These are phyloP conservation scores for Microdon myrmicae DNA, from an alignment of 2,888 invertebrate genomes.

Conservation along the genomic window DNA sequence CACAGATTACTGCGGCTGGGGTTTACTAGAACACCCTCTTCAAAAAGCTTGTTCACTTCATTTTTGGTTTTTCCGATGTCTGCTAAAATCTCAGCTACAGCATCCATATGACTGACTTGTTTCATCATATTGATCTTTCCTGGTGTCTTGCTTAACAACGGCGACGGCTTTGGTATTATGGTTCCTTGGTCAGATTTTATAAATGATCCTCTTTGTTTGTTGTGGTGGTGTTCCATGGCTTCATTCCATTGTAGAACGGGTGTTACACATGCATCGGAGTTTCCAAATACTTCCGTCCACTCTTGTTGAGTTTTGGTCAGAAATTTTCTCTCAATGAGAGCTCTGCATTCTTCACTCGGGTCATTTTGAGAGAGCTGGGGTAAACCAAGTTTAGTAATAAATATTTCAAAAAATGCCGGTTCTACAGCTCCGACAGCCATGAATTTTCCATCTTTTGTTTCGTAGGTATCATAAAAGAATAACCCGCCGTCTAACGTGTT, in stretches of 20 bases:
- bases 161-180: constrained; percentile 79
- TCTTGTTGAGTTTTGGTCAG: constrained; percentile 83
- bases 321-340: constrained; percentile 75
- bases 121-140: constrained; percentile 67
- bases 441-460: constrained; percentile 90
- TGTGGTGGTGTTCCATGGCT: constrained; percentile 77
- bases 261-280: constrained; percentile 91
- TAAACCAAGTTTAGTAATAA: constrained; percentile 78
- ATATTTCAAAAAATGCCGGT: constrained; percentile 83
- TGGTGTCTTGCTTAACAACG: constrained; percentile 81
- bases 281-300: constrained; percentile 84
- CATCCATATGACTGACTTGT: constrained; percentile 18
- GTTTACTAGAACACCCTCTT: constrained; percentile 62
- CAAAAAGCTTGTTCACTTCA: constrained; percentile 63
- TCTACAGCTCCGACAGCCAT: constrained; percentile 97
- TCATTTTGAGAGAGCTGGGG: constrained; percentile 70
- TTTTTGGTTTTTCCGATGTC: constrained; percentile 56
- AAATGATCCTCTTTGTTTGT: constrained; percentile 73
- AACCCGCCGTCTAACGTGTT: constrained; percentile 88
- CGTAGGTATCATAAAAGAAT: constrained; percentile 89
- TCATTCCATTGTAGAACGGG: constrained; percentile 83
- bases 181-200: constrained; percentile 65
- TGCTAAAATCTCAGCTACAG: constrained; percentile 53
- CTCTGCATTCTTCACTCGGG: constrained; percentile 67
- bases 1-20: no score